A percentile compares a stretch with the other conserved stretches of the same genome.
Conservation (phyloP, 37 sponge, comb jelly and placozoan species). For the Halichondria panicea region DNA sequence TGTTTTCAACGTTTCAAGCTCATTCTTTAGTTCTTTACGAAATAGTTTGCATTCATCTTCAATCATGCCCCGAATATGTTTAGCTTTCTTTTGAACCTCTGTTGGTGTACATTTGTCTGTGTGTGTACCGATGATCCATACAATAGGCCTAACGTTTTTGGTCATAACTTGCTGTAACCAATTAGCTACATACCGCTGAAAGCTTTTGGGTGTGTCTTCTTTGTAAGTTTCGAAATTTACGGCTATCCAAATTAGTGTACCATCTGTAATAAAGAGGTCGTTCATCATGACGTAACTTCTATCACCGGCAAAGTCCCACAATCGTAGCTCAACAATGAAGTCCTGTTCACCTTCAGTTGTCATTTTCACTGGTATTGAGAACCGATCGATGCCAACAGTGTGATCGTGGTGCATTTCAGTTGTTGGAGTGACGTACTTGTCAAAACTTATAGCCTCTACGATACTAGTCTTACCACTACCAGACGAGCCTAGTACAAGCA, state of each 20-base stretch:
- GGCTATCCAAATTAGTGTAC: neutral
- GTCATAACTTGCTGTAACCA: neutral
- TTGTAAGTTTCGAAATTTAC: neutral
- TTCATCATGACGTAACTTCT: neutral
- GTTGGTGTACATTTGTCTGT: neutral
- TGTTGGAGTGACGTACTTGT: neutral
- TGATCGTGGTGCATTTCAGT: neutral
- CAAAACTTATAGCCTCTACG: neutral
- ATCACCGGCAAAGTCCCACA: constrained; percentile 16
- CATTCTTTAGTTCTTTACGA: neutral
- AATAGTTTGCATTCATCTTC: neutral
- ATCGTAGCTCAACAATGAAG: neutral
- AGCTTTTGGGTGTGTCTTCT: neutral
- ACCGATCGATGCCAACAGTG: neutral
- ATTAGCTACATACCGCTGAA: neutral
- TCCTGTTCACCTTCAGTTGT: too few species aligned
- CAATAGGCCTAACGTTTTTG: neutral
- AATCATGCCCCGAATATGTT: neutral
- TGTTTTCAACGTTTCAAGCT: neutral
- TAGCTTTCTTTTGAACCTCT: neutral
- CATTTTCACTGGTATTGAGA: neutral
- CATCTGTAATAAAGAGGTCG: neutral
- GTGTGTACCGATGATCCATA: neutral
- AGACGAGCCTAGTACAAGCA: neutral
- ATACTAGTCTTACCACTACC: constrained; percentile 4